Evolutionary conservation across 2,888 invertebrate species (phyloP), one percentile per base, ranked within the genome.

Genomic region (Drosophila mimica): DNA sequence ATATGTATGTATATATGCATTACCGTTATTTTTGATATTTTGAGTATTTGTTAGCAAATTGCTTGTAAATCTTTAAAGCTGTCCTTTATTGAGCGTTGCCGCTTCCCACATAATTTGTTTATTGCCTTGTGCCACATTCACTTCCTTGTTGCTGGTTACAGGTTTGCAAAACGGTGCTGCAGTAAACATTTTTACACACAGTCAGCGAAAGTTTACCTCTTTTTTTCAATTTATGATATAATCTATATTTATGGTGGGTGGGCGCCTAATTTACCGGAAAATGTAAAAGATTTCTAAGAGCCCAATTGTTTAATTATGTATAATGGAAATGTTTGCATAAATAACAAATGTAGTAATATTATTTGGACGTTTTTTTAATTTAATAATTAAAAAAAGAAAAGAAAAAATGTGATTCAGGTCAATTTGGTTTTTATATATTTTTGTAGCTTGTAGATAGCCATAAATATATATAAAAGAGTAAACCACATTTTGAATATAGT

Each of bases 71-170:
- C 40, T 65, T 65, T 13, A 8, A 33, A 25, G 28, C 57, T 71
- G 81, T 72, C 77, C 73, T 80, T 69, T 51, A 57, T 76, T 60
- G 36, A 59, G 54, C 51, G 53, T 65, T 65, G 43, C 49, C 52
- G 62, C 28, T 49, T 51, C 33, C 48, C 36, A 75, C 51, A 46
- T 20, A 33, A 40, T 62, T 67, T 54, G 49, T 59, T 74, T 49
- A 68, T 68, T 65, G 53, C 65, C 65, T 73, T 81, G 82, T 69
- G 81, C 79, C 79, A 79, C 79, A 79, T 79, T 79, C 73, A 79
- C 79, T 79, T 81, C 79, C 79, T 81, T 73, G 60, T 79, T 40
- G 57, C 59, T 53, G 71, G 25, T 28, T 72, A 62, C 78, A 77
- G 72, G 77, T 76, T 78, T 79, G 57, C 33, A 53, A 40, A 40